Conservation (phyloP, 2,113 vertebrate genomes). For the Limanda limanda region DNA sequence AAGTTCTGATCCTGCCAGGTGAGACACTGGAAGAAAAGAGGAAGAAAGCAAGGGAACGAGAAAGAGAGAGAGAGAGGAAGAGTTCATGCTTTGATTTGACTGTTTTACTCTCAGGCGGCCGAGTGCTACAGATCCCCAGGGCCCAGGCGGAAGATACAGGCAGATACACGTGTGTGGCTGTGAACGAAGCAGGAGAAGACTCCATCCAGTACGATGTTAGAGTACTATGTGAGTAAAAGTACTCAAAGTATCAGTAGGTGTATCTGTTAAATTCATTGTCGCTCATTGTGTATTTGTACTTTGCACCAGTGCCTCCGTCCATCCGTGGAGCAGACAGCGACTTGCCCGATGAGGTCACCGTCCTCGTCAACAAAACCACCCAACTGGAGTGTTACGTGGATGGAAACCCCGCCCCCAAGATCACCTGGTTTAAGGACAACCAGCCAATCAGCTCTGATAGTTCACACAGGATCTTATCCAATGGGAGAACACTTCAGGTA, state of each 20-base stretch:
- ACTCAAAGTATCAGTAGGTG: background rate
- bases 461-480: conserved; percentile 82
- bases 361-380: conserved; percentile 83
- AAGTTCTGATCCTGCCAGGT: conserved; percentile 93
- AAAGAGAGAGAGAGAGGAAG: background rate
- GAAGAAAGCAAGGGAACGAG: background rate
- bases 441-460: conserved; percentile 77
- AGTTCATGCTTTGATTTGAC: background rate
- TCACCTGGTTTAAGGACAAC: conserved; percentile 92
- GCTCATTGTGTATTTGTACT: background rate
- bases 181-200: conserved; percentile 96
- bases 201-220: conserved; percentile 92
- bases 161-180: conserved; percentile 90
- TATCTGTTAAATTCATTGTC: background rate
- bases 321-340: conserved; percentile 84
- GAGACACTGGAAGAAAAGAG: conserved; percentile 1
- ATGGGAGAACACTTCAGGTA: conserved; percentile 90
- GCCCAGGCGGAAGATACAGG: conserved; percentile 88
- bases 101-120: conserved; percentile 84
- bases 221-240: conserved; percentile 75
- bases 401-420: conserved; percentile 88
- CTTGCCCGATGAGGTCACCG: conserved; percentile 87
- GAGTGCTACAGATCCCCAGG: conserved; percentile 91
- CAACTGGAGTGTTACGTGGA: conserved; percentile 86
- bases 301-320: conserved; percentile 87